Evolutionary conservation across 1,140 invertebrate genomes (phyloP), one percentile per base, ranked within the genome.

Genomic region (Bombus confusus): DNA sequence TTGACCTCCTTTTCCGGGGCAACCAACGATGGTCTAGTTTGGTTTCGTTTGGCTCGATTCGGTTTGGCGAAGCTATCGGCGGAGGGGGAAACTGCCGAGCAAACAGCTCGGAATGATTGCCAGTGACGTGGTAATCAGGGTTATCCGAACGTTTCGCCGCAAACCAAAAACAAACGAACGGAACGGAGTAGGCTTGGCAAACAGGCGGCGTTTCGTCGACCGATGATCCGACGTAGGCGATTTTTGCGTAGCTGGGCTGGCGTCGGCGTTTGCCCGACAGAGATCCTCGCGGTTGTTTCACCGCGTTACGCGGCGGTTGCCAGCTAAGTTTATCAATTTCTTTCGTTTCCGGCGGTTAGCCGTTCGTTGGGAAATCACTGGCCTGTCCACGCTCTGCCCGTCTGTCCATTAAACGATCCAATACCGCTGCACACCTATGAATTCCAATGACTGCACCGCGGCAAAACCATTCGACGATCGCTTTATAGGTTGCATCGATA

Each of bases 71-170:
- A 41, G 34, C 39, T 39, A 28, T n/a, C 41, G 57, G 43, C 59
- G 69, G 52, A 34, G 41, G 37, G 59, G 28, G 78, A 68, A 84
- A 68, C 62, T 71, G 64, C n/a, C 79, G 64, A 72, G 81, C 68
- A 87, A 86, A 88, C 83, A 89, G 87, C 73, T 62, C 34, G 57
- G 71, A 86, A 86, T 62, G 86, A 88, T 83, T 52, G 82, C 41
- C 64, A 69, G 34, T 64, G 83, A 80, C 68, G 68, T 66, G 87
- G 79, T 88, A 79, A 88, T 83, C 77, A 78, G 83, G 87, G 83
- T 86, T 88, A 89, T 89, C 87, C 83, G 83, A 85, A 80, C 77
- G 81, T 87, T 87, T 79, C 69, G 66, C 88, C 87, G 85, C 88
- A 84, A 90, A 84, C 88, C 85, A 25, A 89, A 80, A 89, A 90